These are phyloP conservation scores for Macrotrachela quadricornifera DNA, from an alignment of 1,140 invertebrate species.

Conservation along the genomic window DNA sequence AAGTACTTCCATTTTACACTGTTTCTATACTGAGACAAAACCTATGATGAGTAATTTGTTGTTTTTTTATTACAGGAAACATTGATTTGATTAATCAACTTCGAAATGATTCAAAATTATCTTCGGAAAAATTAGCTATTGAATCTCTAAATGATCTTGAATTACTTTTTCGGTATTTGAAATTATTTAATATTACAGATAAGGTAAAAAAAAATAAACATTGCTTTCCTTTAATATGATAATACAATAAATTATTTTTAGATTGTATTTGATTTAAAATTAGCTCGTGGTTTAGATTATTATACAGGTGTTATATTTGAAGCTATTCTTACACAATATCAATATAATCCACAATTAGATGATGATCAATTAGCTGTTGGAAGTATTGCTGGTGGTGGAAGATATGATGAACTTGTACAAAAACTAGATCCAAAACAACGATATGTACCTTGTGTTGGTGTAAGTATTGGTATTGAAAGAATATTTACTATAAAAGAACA, in stretches of 20 bases:
- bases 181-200: slow-evolving; percentile 40
- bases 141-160: slow-evolving; percentile 50
- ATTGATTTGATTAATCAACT: slow-evolving; percentile 51
- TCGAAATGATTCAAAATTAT: slow-evolving; percentile 40
- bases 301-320: slow-evolving; percentile 98
- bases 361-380: slow-evolving; percentile 39
- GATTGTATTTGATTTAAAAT: slow-evolving; percentile 61
- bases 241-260: too few relatives aligned
- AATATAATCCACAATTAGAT: slow-evolving; percentile 27
- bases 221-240: too few relatives aligned
- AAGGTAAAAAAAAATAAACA: slow-evolving; percentile 14
- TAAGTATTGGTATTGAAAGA: slow-evolving; percentile 89
- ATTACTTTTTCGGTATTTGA: slow-evolving; percentile 62
- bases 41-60: too few relatives aligned
- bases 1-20: too few relatives aligned
- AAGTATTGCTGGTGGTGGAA: slow-evolving; percentile 83
- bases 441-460: slow-evolving; percentile 82
- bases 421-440: slow-evolving; percentile 73
- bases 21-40: too few relatives aligned
- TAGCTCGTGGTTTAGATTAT: slow-evolving; percentile 92
- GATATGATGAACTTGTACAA: slow-evolving; percentile 89
- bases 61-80: too few relatives aligned
- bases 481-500: slow-evolving; percentile 79
- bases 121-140: slow-evolving; percentile 36
- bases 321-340: slow-evolving; percentile 47